Percentiles rank a stretch among this genome's conserved stretches.
These are phyloP conservation scores for Drosophila pseudoananassae DNA, from an alignment of 1,140 invertebrate species.

Conservation along the genomic window DNA sequence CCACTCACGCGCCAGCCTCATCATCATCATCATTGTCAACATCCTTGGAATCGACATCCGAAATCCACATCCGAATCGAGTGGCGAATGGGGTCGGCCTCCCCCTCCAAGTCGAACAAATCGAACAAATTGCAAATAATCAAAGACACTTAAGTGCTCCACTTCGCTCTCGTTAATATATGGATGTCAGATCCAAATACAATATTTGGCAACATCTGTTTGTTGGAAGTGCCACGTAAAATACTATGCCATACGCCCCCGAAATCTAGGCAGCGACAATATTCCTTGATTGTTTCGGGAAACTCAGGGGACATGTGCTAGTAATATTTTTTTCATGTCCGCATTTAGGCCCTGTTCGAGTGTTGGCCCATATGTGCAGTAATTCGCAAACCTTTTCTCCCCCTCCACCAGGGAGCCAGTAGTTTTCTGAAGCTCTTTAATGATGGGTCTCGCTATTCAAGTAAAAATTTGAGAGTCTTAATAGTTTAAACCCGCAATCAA, in stretches of 20 bases:
- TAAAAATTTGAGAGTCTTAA: constrained; percentile 1
- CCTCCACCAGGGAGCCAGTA: neutral
- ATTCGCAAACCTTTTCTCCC: constrained; percentile 33
- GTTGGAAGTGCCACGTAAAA: constrained; percentile 44
- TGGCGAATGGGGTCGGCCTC: constrained; percentile 42
- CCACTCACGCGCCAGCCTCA: constrained; percentile 31
- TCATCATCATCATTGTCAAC: constrained; percentile 38
- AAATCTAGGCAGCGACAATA: constrained; percentile 56
- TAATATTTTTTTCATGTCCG: constrained; percentile 29
- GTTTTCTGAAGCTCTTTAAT: neutral
- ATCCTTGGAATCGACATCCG: constrained; percentile 25
- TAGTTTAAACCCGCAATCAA: constrained; percentile 32
- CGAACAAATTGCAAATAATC: constrained; percentile 77
- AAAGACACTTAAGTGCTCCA: constrained; percentile 67
- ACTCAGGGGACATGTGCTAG: constrained; percentile 23
- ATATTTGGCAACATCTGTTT: constrained; percentile 37
- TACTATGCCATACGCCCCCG: constrained; percentile 30
- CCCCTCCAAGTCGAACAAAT: constrained; percentile 23
- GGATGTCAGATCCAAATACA: constrained; percentile 42
- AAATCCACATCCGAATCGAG: constrained; percentile 29
- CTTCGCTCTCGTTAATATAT: constrained; percentile 47
- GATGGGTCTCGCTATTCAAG: neutral
- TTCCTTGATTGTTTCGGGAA: constrained; percentile 63
- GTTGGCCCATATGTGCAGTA: constrained; percentile 26
- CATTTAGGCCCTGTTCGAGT: constrained; percentile 32